Evolutionary conservation across 2,888 invertebrate genomes (phyloP).

Genomic region (Silvanus unidentatus): DNA sequence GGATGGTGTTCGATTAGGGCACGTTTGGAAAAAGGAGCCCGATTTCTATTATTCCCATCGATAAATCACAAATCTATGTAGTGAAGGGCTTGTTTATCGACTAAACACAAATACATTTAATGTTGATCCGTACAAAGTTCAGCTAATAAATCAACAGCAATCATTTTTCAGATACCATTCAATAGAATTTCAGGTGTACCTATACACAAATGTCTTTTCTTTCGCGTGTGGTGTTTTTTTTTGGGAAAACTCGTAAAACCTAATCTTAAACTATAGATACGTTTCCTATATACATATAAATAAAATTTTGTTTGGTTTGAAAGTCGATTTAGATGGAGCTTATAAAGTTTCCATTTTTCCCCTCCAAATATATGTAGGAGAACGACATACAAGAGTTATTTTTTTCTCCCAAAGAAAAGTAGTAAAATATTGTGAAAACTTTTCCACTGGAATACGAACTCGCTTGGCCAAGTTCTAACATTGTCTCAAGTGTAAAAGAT

Average conservation of each 20-base stretch:
- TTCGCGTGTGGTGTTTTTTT: not conserved
- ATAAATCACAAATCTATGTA: slow-evolving; percentile 21
- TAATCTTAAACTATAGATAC: slow-evolving; percentile 1
- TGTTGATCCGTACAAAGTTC: slow-evolving; percentile 12
- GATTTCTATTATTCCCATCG: slow-evolving; percentile 15
- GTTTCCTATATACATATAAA: not conserved
- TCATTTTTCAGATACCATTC: too few species aligned
- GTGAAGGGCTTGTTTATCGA: slow-evolving; percentile 14
- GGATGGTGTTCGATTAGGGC: not conserved
- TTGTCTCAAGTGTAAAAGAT: slow-evolving; percentile 21
- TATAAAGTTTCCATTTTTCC: too few species aligned
- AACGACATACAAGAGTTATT: not conserved
- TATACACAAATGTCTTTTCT: too few species aligned
- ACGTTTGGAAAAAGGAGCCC: slow-evolving; percentile 12
- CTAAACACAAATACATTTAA: slow-evolving; percentile 18
- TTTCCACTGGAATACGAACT: slow-evolving; percentile 15
- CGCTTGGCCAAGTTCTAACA: slow-evolving; percentile 13
- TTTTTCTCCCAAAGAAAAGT: slow-evolving; percentile 10
- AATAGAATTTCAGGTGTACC: too few species aligned
- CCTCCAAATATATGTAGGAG: not conserved
- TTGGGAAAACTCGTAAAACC: not conserved
- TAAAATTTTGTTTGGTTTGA: not conserved
- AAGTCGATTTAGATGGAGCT: not conserved
- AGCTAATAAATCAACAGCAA: slow-evolving; percentile 12
- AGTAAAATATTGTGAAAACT: slow-evolving; percentile 17